These are phyloP conservation scores for Lerista edwardsae DNA, from an alignment of 2,797 vertebrate species.

Conservation along the genomic window DNA sequence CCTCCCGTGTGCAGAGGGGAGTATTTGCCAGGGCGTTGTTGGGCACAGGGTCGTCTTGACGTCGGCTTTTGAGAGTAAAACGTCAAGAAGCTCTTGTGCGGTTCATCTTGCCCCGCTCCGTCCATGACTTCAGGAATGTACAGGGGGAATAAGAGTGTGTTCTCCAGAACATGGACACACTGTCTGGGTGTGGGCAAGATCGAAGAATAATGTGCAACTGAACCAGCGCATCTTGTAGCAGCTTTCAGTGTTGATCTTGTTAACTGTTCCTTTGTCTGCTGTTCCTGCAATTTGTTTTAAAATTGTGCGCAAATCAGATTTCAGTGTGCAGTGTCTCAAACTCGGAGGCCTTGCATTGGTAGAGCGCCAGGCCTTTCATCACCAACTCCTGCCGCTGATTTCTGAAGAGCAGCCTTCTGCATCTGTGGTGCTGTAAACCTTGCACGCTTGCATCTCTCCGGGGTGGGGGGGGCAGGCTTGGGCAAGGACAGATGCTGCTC, in stretches of 20 bases:
- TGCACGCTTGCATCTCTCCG: no score
- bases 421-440: not conserved
- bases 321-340: not conserved
- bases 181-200: not conserved
- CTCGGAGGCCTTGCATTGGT: not conserved
- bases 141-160: not conserved
- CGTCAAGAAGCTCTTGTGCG: not conserved
- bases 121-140: not conserved
- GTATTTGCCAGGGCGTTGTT: slow-evolving; percentile 17
- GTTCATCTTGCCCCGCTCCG: not conserved
- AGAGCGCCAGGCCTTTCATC: not conserved
- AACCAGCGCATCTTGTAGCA: not conserved
- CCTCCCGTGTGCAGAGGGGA: slow-evolving; percentile 2
- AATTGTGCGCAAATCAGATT: not conserved
- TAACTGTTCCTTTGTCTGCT: not conserved
- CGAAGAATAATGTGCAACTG: not conserved
- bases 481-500: slow-evolving; percentile 50
- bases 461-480: slow-evolving; percentile 23
- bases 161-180: not conserved
- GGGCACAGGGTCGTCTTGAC: slow-evolving; percentile 37
- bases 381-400: not conserved
- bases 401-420: not conserved
- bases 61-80: slow-evolving; percentile 5
- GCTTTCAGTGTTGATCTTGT: not conserved
- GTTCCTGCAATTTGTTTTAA: not conserved